phyloP scores from a whole-genome alignment of 2,888 invertebrate genomes.

The Acanthosoma haemorrhoidale region DNA sequence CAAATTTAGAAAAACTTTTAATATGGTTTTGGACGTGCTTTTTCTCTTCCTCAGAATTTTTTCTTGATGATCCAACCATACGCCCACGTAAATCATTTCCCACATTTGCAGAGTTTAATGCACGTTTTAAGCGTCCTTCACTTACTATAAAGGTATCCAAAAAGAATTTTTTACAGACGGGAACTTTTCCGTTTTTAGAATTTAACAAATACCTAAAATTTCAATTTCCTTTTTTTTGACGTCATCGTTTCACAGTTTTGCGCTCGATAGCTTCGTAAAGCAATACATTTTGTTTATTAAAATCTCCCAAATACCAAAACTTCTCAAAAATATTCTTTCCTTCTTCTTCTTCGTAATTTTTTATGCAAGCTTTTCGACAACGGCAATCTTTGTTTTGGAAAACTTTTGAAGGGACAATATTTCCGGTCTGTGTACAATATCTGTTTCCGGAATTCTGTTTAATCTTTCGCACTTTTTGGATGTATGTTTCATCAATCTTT shows the following conservation, averaged over 20 bases:
- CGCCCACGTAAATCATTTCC: no score
- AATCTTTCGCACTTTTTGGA: neutral
- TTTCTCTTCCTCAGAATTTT: no score
- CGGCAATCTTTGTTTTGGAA: constrained; percentile 20
- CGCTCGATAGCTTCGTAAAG: neutral
- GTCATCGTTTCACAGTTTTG: neutral
- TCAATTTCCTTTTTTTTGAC: constrained; percentile 8
- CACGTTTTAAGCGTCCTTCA: no score
- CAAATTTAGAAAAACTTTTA: no score
- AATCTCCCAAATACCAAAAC: constrained; percentile 22
- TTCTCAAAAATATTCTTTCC: constrained; percentile 10
- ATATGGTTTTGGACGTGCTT: no score
- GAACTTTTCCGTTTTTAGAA: constrained; percentile 22
- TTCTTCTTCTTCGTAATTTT: constrained; percentile 19
- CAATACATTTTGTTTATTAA: constrained; percentile 8
- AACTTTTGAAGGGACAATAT: constrained; percentile 1
- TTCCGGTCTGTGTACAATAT: constrained; percentile 3
- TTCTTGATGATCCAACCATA: no score
- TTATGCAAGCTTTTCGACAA: constrained; percentile 2
- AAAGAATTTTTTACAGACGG: no score
- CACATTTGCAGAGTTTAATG: no score
- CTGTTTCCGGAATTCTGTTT: neutral
- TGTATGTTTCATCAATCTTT: neutral
- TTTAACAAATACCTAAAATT: constrained; percentile 16
- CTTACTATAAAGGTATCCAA: no score